Percentiles rank a stretch among this genome's conserved stretches.
Evolutionary conservation across 2,797 vertebrate species (phyloP).

Genomic region (Poliocrania exsul): DNA sequence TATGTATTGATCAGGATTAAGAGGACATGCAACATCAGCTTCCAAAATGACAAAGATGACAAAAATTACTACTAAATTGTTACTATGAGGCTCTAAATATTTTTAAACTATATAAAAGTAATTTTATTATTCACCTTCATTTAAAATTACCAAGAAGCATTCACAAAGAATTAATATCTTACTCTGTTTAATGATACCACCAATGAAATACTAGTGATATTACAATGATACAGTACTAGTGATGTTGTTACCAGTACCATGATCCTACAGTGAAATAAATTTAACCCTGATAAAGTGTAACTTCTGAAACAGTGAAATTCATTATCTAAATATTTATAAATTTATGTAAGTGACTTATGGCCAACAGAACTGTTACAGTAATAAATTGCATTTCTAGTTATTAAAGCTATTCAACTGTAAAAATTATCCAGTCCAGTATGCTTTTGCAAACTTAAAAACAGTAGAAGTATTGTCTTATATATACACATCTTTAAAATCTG

Average conservation of each 20-base stretch:
- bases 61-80: not conserved
- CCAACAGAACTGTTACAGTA: not conserved
- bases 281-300: not conserved
- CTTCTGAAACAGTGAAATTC: not conserved
- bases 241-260: not conserved
- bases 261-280: not conserved
- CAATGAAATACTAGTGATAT: not conserved
- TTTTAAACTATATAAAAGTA: not conserved
- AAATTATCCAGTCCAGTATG: not conserved
- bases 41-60: not conserved
- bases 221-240: not conserved
- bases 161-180: not conserved
- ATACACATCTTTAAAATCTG: not conserved
- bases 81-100: not conserved
- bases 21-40: not conserved
- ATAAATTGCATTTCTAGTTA: not conserved
- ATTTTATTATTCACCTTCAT: not conserved
- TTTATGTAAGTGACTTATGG: not conserved
- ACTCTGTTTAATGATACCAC: not conserved
- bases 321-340: not conserved
- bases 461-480: not conserved
- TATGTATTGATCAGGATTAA: not conserved
- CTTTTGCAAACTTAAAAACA: slow-evolving; percentile 5
- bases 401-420: not conserved
- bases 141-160: not conserved